phyloP scores from a whole-genome alignment of 2,113 vertebrate genomes.

The Aramus guarauna region DNA sequence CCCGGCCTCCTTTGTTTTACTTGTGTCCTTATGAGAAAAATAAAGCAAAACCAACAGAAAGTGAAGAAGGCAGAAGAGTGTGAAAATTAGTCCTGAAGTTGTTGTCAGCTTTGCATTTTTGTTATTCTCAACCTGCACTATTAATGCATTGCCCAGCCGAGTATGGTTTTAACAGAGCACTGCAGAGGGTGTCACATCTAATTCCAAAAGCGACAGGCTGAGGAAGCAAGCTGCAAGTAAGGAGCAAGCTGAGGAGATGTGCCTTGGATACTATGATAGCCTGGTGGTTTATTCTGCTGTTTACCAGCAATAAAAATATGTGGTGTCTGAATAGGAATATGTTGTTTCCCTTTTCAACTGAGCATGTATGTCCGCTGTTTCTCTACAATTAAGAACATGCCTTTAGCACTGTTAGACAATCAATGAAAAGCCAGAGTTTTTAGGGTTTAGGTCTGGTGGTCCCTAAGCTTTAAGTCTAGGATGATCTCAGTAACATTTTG shows the following conservation, averaged over 20 bases:
- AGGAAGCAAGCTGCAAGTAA: neutral
- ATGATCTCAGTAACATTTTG: neutral
- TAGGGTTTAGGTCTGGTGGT: neutral
- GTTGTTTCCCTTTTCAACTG: conserved; percentile 8
- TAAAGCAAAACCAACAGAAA: neutral
- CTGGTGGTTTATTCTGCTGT: conserved; percentile 24
- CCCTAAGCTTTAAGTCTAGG: neutral
- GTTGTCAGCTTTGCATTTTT: neutral
- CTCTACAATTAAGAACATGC: neutral
- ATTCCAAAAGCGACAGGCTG: neutral
- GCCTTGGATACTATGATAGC: neutral
- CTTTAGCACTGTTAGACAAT: conserved; percentile 15
- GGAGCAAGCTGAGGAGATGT: neutral
- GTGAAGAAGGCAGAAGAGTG: neutral
- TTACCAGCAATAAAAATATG: neutral
- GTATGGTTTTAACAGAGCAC: neutral
- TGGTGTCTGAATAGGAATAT: neutral
- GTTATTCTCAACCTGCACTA: neutral
- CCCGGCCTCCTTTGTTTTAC: neutral
- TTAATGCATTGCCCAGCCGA: neutral
- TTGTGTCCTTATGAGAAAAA: neutral
- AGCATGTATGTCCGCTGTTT: neutral
- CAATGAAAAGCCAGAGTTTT: neutral
- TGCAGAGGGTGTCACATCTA: neutral
- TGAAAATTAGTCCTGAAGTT: neutral